Evolutionary conservation across 2,797 vertebrate species (phyloP).

Genomic region (Aselliscus stoliczkanus): DNA sequence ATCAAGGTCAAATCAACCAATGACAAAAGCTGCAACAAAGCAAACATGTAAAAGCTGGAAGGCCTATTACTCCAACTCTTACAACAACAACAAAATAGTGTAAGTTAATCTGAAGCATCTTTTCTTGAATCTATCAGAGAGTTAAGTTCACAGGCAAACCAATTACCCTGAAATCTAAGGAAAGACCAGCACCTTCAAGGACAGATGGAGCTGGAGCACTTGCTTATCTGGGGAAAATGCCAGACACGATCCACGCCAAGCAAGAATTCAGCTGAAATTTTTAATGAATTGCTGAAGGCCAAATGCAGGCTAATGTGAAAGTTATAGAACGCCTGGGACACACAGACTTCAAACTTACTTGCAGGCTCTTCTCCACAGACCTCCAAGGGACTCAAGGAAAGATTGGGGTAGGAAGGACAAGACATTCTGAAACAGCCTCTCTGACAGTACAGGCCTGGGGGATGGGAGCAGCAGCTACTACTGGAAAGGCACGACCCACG

Average conservation of each 20-base stretch:
- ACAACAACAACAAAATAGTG: not conserved
- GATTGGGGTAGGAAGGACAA: not conserved
- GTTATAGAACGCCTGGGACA: not conserved
- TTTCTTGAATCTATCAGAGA: not conserved
- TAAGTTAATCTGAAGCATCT: not conserved
- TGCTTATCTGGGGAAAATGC: not conserved
- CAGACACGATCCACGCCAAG: not conserved
- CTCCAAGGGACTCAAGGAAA: not conserved
- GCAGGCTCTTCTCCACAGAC: not conserved
- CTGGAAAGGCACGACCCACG: not conserved
- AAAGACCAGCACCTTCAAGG: not conserved
- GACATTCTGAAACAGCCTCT: not conserved
- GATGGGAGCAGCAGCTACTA: not conserved
- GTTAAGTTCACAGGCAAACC: not conserved
- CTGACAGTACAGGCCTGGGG: not conserved
- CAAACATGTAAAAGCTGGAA: not conserved
- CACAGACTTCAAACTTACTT: not conserved
- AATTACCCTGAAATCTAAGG: not conserved
- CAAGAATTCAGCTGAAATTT: not conserved
- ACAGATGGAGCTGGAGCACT: not conserved
- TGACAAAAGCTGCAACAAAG: not conserved
- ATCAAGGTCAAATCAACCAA: not conserved
- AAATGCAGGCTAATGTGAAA: not conserved
- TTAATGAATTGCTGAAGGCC: not conserved
- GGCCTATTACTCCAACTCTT: not conserved